phyloP scores from a whole-genome alignment of 2,888 invertebrate genomes.

The Eugnorisma glareosa region DNA sequence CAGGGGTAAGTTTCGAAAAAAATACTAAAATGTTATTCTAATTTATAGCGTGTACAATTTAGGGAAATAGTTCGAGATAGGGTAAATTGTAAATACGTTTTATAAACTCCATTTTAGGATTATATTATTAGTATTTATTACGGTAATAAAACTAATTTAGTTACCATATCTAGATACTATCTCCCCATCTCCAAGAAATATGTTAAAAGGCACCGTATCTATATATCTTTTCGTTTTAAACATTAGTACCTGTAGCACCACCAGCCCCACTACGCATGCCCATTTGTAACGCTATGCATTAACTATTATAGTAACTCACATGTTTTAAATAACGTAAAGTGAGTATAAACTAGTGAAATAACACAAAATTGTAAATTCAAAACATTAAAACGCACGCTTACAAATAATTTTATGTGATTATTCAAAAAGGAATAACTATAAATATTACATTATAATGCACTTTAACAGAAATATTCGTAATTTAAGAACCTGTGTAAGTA shows the following conservation, averaged over 20 bases:
- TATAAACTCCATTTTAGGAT: slow-evolving; percentile 5
- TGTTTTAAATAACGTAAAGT: slow-evolving; percentile 33
- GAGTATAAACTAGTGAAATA: slow-evolving; percentile 12
- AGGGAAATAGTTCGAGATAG: slow-evolving; percentile 5
- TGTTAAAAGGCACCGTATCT: slow-evolving; percentile 5
- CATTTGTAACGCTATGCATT: slow-evolving; percentile 7
- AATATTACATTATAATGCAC: slow-evolving; percentile 10
- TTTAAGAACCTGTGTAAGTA: too few relatives aligned
- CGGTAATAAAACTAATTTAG: slow-evolving; percentile 30
- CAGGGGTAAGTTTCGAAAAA: slow-evolving; percentile 19
- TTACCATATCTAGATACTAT: slow-evolving; percentile 7
- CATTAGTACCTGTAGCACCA: slow-evolving; percentile 1
- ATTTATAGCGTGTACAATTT: not conserved
- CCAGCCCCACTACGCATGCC: not conserved
- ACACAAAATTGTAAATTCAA: slow-evolving; percentile 39
- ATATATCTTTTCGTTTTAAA: slow-evolving; percentile 8
- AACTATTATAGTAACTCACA: slow-evolving; percentile 28
- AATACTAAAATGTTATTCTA: slow-evolving; percentile 5
- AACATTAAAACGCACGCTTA: slow-evolving; percentile 31
- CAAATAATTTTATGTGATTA: slow-evolving; percentile 36
- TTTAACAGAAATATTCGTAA: not conserved
- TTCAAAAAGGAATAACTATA: slow-evolving; percentile 23
- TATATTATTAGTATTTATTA: slow-evolving; percentile 10
- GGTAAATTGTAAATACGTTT: not conserved
- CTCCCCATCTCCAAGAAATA: not conserved